Conservation (phyloP, 2,888 invertebrate genomes). For the Mimachlamys varia region DNA sequence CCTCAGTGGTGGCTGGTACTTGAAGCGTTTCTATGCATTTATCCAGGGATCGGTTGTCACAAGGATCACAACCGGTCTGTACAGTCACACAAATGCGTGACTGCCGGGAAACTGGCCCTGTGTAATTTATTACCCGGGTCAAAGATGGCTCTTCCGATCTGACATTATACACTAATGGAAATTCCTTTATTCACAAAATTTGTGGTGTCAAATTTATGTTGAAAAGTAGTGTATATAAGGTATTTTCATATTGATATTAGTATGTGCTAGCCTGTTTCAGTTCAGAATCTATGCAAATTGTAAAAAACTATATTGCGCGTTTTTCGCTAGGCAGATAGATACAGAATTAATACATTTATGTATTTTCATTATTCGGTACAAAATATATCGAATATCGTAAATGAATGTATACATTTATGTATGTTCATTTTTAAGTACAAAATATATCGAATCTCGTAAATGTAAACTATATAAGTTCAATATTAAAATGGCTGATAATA, state of each 20-base stretch:
- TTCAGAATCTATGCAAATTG: background rate
- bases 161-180: conserved; percentile 17
- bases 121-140: conserved; percentile 11
- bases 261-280: background rate
- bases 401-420: too few species aligned
- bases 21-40: conserved; percentile 6
- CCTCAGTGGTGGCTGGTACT: background rate
- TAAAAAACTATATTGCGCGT: background rate
- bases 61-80: background rate
- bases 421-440: too few species aligned
- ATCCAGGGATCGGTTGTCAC: conserved; percentile 17
- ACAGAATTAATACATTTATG: too few species aligned
- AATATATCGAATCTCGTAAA: too few species aligned
- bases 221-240: background rate
- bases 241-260: background rate
- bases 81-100: conserved; percentile 26
- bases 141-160: conserved; percentile 23
- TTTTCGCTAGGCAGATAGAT: too few species aligned
- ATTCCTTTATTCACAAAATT: conserved; percentile 12
- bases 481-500: too few species aligned
- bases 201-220: background rate
- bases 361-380: too few species aligned
- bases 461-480: too few species aligned
- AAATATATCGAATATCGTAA: too few species aligned
- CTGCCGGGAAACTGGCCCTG: background rate